A percentile compares a stretch with the other conserved stretches of the same genome.
Conservation (phyloP, 2,113 vertebrate species). For the Chionodraco myersi region DNA sequence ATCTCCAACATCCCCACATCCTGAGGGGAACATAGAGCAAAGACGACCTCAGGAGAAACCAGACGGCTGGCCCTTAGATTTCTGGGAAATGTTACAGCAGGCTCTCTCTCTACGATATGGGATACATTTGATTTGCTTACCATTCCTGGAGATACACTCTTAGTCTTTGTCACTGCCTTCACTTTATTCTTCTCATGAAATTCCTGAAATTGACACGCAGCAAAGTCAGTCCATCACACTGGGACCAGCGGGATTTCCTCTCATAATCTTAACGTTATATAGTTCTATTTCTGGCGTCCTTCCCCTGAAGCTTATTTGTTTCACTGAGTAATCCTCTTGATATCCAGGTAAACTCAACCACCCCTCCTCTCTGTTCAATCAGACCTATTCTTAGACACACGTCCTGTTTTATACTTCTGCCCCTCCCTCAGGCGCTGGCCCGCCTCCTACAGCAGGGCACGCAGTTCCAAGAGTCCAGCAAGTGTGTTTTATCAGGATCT, state of each 20-base stretch:
- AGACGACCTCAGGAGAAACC: neutral
- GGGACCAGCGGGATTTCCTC: neutral
- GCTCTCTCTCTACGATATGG: neutral
- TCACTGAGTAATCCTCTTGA: conserved; percentile 1
- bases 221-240: neutral
- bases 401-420: conserved; percentile 72
- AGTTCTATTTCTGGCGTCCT: neutral
- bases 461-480: conserved; percentile 62
- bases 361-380: conserved; percentile 25
- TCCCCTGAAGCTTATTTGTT: neutral
- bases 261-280: neutral
- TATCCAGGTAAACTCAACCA: conserved; percentile 17
- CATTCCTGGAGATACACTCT: conserved; percentile 70
- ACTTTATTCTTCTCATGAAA: conserved; percentile 63
- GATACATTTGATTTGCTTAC: conserved; percentile 63
- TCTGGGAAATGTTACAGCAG: neutral
- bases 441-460: conserved; percentile 65
- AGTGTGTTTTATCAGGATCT: conserved; percentile 49
- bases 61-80: too few species aligned
- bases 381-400: conserved; percentile 77
- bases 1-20: conserved; percentile 92
- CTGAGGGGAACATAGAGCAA: conserved; percentile 69
- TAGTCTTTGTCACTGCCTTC: conserved; percentile 49
- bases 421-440: conserved; percentile 49
- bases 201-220: conserved; percentile 68